phyloP scores from a whole-genome alignment of 2,113 vertebrate species.

The Entomyzon cyanotis region DNA sequence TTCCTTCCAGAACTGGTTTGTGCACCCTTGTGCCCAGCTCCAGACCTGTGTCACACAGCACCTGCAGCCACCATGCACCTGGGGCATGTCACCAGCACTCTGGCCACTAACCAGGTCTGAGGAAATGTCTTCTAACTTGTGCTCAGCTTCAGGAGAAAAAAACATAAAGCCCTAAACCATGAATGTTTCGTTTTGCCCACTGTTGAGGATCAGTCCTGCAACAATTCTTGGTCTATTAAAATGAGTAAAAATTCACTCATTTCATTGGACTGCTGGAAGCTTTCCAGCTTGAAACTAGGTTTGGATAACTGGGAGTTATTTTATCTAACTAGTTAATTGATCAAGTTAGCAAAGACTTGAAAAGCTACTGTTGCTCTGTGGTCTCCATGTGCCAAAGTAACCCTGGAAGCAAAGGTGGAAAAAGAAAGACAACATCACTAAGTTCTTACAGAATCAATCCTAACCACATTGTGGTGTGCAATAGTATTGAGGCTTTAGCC shows the following conservation, averaged over 20 bases:
- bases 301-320: neutral
- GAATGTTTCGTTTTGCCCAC: neutral
- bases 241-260: neutral
- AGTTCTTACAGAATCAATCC: neutral
- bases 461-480: neutral
- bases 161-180: neutral
- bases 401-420: neutral
- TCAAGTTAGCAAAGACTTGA: neutral
- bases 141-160: neutral
- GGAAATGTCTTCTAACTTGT: neutral
- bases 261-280: neutral
- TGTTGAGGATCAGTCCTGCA: neutral
- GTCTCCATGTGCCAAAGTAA: neutral
- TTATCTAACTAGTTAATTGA: neutral
- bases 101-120: neutral
- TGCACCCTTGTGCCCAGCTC: neutral
- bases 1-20: neutral
- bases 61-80: neutral
- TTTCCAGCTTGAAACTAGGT: neutral
- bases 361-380: neutral
- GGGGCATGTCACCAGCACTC: neutral
- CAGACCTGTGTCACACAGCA: neutral
- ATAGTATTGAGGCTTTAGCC: neutral
- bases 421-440: neutral
- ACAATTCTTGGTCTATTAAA: neutral